Evolutionary conservation across 2,113 vertebrate genomes (phyloP).

Genomic region (Protomyctophum bolini): DNA sequence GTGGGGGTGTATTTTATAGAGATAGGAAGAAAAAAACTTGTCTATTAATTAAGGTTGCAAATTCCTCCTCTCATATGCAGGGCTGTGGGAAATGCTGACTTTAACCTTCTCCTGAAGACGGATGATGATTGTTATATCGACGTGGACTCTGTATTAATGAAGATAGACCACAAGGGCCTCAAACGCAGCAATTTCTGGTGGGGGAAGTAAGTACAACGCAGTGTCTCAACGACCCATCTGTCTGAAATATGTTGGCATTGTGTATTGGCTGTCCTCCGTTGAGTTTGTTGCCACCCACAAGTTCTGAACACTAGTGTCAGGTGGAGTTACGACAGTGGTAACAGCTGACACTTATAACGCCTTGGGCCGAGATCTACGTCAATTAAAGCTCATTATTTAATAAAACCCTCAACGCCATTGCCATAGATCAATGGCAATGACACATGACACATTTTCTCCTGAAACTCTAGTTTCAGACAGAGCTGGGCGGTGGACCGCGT

Average conservation of each 20-base stretch:
- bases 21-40: slow-evolving; percentile 26
- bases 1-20: slow-evolving; percentile 52
- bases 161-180: slow-evolving; percentile 84
- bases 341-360: slow-evolving; percentile 8
- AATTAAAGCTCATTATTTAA: too few species aligned
- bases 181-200: slow-evolving; percentile 91
- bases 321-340: neutral
- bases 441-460: slow-evolving; percentile 15
- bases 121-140: slow-evolving; percentile 98
- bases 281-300: slow-evolving; percentile 14
- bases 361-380: too few species aligned
- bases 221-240: neutral
- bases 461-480: slow-evolving; percentile 91
- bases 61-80: slow-evolving; percentile 69
- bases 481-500: slow-evolving; percentile 97
- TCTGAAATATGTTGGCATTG: neutral
- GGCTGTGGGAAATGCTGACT: slow-evolving; percentile 87
- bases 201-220: slow-evolving; percentile 90
- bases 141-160: slow-evolving; percentile 88
- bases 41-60: slow-evolving; percentile 62
- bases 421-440: too few species aligned
- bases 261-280: slow-evolving; percentile 6
- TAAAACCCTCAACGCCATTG: too few species aligned
- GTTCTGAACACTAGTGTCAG: slow-evolving; percentile 11
- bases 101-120: slow-evolving; percentile 92